Conservation (phyloP, 2,797 vertebrate genomes). For the Ceyx erithaca region DNA sequence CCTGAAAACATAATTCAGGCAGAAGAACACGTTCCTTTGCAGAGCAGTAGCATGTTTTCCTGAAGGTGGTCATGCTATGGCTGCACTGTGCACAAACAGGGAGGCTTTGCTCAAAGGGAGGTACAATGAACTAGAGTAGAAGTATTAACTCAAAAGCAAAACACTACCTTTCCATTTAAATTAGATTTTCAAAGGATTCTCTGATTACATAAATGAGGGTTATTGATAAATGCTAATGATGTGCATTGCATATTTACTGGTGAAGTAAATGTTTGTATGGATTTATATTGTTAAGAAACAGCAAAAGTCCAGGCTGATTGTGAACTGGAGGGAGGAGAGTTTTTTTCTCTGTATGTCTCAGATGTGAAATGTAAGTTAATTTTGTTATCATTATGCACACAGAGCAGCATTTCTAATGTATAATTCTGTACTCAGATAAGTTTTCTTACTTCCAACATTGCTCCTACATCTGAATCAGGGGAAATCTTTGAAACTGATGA, state of each 20-base stretch:
- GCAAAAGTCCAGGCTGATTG: not conserved
- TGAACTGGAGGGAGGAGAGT: not conserved
- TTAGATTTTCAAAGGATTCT: not conserved
- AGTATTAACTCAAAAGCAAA: not conserved
- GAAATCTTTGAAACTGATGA: not conserved
- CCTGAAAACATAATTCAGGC: not conserved
- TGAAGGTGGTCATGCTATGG: accelerated
- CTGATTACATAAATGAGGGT: not conserved
- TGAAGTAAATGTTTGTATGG: not conserved
- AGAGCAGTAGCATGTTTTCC: not conserved
- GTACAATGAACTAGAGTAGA: not conserved
- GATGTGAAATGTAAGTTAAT: not conserved
- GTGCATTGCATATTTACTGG: not conserved
- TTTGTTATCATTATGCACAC: not conserved
- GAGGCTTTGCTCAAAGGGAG: not conserved
- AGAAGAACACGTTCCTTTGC: not conserved
- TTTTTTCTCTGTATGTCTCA: not conserved
- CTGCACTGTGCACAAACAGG: accelerated
- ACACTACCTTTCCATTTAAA: not conserved
- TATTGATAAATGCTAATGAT: not conserved
- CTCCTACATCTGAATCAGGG: not conserved
- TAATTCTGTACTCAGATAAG: not conserved
- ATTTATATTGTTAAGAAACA: slow-evolving; percentile 12
- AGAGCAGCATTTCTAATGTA: not conserved
- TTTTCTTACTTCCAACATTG: not conserved